Evolutionary conservation across 2,888 invertebrate genomes (phyloP), one percentile per base, ranked within the genome.

Genomic region (Ormyrus thymus): DNA sequence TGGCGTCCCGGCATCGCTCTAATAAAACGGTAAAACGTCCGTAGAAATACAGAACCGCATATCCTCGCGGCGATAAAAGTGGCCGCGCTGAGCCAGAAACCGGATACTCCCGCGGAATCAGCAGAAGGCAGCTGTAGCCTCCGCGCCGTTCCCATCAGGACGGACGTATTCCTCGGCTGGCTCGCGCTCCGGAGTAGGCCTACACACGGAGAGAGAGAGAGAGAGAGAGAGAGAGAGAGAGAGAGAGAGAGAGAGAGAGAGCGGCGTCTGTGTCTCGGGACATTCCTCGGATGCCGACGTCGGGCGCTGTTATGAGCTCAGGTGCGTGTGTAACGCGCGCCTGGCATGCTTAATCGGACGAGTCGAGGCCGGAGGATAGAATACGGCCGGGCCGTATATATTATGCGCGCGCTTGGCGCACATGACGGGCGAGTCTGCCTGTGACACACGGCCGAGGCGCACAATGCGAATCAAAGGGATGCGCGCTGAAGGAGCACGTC

Each of bases 331-430:
- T 29, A 29, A 29, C 62, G 65, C 65, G 56, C 68, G 59, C 29
- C 68, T 75, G 29, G 75, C 68, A 75, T 75, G 66, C 68, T 61
- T 75, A 75, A 75, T 75, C 75, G 75, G 68, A 69, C 68, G 29
- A 29, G 29, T 29, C 29, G 29, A 29, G 29, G 29, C 29, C 29
- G 29, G 29, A 29, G 29, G 29, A 29, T 29, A 29, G 29, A 29
- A 29, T 29, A 29, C 29, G 9, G 51, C 51, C 53, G 43, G 53
- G 10, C 7, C 51, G 29, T 53, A 53, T 50, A 51, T 50, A 74
- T 74, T 65, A 56, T 64, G 15, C 6, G 55, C 6, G 55, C 56
- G n/a, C 29, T 29, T 4, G 29, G 29, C 66, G 13, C 66, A 53
- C 53, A 51, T 51, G 51, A 51, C 29, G 15, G 29, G 58, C 6